Percentiles rank a stretch among this genome's conserved stretches.
These are phyloP conservation scores for Promerops cafer DNA, from an alignment of 2,113 vertebrate species.

Conservation along the genomic window DNA sequence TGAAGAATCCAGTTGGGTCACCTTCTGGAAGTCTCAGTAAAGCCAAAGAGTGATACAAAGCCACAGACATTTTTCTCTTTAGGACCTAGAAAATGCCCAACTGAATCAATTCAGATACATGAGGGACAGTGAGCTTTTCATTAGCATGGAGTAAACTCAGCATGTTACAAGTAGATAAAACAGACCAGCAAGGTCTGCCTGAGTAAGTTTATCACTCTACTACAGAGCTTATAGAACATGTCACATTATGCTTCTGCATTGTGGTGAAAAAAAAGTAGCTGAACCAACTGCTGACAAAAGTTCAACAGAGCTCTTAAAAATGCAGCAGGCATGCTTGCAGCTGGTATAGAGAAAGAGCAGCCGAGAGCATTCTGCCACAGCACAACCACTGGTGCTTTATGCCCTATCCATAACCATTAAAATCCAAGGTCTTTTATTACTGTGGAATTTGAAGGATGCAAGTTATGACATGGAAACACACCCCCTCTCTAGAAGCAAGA, in stretches of 20 bases:
- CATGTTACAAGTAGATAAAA: neutral
- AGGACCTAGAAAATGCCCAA: neutral
- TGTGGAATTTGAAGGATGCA: constrained; percentile 49
- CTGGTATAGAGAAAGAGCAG: neutral
- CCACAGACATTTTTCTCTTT: neutral
- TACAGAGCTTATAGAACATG: neutral
- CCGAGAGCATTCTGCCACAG: neutral
- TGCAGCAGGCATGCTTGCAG: constrained; percentile 37
- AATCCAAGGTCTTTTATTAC: constrained; percentile 36
- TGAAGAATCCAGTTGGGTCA: neutral
- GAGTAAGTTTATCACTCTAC: neutral
- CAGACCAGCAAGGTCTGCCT: neutral
- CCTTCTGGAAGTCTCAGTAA: neutral
- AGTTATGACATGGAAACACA: constrained; percentile 48
- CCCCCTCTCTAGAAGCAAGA: neutral
- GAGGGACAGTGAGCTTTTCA: neutral
- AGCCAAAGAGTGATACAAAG: neutral
- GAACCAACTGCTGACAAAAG: constrained; percentile 27
- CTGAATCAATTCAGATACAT: neutral
- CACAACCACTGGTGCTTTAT: neutral
- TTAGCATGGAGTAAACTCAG: neutral
- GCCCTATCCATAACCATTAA: constrained; percentile 23
- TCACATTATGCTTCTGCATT: neutral
- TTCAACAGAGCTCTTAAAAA: constrained; percentile 33
- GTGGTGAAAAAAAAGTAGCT: neutral